Evolutionary conservation across 2,797 vertebrate species (phyloP).

Genomic region (Phaenicophaeus curvirostris): DNA sequence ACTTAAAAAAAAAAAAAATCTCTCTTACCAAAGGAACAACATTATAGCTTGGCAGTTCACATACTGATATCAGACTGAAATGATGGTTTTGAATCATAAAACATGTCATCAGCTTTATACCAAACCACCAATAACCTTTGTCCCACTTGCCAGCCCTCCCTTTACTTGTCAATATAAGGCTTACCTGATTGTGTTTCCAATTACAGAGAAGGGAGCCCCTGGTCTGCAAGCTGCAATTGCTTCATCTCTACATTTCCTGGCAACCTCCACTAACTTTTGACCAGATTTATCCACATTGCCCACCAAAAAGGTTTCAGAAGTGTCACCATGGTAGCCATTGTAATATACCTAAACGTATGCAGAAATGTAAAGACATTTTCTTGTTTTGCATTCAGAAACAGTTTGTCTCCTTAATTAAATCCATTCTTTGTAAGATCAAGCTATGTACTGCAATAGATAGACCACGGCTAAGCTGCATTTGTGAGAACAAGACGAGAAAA

Average conservation of each 20-base stretch:
- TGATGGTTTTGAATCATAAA: slow-evolving; percentile 89
- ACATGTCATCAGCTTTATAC: slow-evolving; percentile 90
- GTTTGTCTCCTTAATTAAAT: neutral
- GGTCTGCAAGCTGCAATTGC: slow-evolving; percentile 91
- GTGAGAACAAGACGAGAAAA: neutral
- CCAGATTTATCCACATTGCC: slow-evolving; percentile 91
- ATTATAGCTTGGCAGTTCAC: slow-evolving; percentile 87
- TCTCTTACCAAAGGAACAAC: slow-evolving; percentile 81
- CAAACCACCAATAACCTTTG: slow-evolving; percentile 87
- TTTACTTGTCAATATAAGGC: slow-evolving; percentile 81
- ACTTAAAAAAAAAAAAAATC: slow-evolving; percentile 77
- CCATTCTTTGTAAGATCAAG: neutral
- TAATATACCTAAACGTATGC: slow-evolving; percentile 88
- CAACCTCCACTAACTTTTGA: slow-evolving; percentile 89
- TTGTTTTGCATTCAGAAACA: slow-evolving; percentile 36
- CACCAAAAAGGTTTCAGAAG: slow-evolving; percentile 95
- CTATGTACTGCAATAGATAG: neutral
- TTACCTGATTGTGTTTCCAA: slow-evolving; percentile 99
- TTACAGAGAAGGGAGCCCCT: slow-evolving; percentile 90
- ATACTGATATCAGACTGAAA: slow-evolving; percentile 90
- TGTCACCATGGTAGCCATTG: slow-evolving; percentile 97
- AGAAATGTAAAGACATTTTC: slow-evolving; percentile 64
- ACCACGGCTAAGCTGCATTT: neutral
- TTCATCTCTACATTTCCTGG: slow-evolving; percentile 91
- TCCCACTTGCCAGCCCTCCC: slow-evolving; percentile 84